Percentiles rank a stretch among this genome's conserved stretches.
Evolutionary conservation across 2,113 vertebrate genomes (phyloP).

Genomic region (Pithys albifrons): DNA sequence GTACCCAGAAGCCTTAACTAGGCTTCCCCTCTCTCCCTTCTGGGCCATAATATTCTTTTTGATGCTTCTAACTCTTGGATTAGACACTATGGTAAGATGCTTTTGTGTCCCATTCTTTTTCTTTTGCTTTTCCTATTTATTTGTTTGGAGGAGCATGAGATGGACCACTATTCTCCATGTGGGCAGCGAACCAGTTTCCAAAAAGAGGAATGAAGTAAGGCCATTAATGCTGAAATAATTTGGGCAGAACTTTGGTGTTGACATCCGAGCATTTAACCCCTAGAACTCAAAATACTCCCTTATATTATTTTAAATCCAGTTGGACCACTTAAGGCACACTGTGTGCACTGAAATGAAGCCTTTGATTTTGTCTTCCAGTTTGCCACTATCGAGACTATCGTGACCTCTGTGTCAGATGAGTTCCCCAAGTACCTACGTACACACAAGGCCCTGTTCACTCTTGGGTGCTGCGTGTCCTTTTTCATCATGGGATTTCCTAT

Average conservation of each 20-base stretch:
- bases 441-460: slow-evolving; percentile 91
- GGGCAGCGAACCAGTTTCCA: background rate
- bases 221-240: background rate
- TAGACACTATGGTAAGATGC: slow-evolving; percentile 94
- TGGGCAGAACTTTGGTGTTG: background rate
- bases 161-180: background rate
- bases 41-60: slow-evolving; percentile 99
- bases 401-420: slow-evolving; percentile 95
- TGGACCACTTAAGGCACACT: rapidly evolving
- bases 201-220: background rate
- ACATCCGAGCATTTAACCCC: background rate
- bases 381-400: slow-evolving; percentile 97
- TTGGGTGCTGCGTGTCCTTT: slow-evolving; percentile 88
- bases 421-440: slow-evolving; percentile 95
- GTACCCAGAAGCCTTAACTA: slow-evolving; percentile 96
- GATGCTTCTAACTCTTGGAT: slow-evolving; percentile 96
- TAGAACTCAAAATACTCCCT: background rate
- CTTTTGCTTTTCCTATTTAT: background rate
- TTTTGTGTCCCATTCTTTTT: background rate
- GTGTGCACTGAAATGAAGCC: rapidly evolving
- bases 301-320: rapidly evolving
- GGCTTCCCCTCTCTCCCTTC: slow-evolving; percentile 94
- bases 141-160: background rate
- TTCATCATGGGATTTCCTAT: slow-evolving; percentile 98
- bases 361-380: slow-evolving; percentile 77